phyloP scores from a whole-genome alignment of 2,888 invertebrate genomes.

The Lasioglossum lativentre region DNA sequence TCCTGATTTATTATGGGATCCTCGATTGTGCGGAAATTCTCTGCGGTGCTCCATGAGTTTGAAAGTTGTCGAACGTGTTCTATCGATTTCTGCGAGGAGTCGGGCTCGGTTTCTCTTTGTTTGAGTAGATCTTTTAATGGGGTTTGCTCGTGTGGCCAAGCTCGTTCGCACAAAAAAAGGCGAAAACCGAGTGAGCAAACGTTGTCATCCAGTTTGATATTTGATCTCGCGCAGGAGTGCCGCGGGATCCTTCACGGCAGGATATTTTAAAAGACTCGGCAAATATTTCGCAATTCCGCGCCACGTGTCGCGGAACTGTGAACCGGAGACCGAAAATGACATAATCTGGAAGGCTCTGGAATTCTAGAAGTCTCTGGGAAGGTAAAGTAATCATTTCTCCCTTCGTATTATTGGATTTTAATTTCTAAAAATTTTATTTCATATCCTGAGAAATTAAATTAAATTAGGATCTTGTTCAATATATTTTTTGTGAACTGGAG shows the following conservation, averaged over 20 bases:
- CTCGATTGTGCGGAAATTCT: background rate
- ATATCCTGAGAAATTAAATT: too few relatives aligned
- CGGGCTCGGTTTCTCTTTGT: background rate
- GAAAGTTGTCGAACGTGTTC: background rate
- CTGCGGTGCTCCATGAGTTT: background rate
- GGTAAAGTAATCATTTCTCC: background rate
- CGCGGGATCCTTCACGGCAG: background rate
- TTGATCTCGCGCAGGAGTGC: background rate
- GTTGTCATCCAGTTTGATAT: background rate
- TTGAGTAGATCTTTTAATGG: background rate
- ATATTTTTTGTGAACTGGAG: background rate
- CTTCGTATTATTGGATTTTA: background rate
- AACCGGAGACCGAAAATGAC: background rate
- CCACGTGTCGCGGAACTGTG: background rate
- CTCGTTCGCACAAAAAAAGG: background rate
- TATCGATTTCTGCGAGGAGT: background rate
- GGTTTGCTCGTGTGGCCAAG: background rate
- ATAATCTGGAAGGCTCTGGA: background rate
- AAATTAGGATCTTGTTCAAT: too few relatives aligned
- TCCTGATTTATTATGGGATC: conserved; percentile 12
- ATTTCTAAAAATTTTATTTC: background rate
- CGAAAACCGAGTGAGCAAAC: background rate
- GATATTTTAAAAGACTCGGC: background rate
- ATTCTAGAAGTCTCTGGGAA: background rate
- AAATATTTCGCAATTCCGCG: conserved; percentile 37